Base-by-base conservation (phyloP, 64 coral and sea anemone genomes). In the Porites lutea region DNA sequence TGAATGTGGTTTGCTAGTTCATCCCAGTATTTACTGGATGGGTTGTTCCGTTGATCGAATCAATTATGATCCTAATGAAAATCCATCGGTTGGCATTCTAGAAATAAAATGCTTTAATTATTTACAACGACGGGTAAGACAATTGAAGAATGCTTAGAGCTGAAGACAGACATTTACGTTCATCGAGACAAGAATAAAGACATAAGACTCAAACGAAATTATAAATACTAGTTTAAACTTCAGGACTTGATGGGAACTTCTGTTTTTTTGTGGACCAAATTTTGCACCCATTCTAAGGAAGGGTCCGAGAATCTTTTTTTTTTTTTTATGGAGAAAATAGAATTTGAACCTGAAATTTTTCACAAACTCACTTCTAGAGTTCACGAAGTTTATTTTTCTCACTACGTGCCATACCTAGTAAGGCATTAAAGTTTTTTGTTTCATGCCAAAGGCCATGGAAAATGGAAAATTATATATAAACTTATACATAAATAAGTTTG, bases 21-120 rank as follows among this genome's bases (percentile, higher is more conserved):
- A 92, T 75, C 90, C 90, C 65, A 46, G 62, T 21, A 54, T 92
- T 66, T 85, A 92, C 90, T 85, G 88, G 88, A 90, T 90, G 88
- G 88, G 88, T 80, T 59, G 72, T 48, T 90, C 77, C 14, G 76
- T 75, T 57, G 89, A 77, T 82, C 67, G 89, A 37, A 48, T 91
- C n/a, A 74, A 59, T 71, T 90, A 68, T 90, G 75, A 90, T 65
- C 72, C 87, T 63, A 89, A 77, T 75, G 86, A 76, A 15, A 89
- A 74, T 77, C 87, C 71, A 50, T 89, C 87, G 13, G 87, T 89
- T 89, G 87, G 87, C 59, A 77, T 89, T 89, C 48, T 89, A 72
- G 87, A 89, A 64, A 77, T 89, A 64, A 89, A 89, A 12, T 64
- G 72, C 57, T 76, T n/a, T n/a, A n/a, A n/a, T n/a, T 89, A n/a